Evolutionary conservation across 2,113 vertebrate species (phyloP), one percentile per base, ranked within the genome.

Genomic region (Electrona antarctica): DNA sequence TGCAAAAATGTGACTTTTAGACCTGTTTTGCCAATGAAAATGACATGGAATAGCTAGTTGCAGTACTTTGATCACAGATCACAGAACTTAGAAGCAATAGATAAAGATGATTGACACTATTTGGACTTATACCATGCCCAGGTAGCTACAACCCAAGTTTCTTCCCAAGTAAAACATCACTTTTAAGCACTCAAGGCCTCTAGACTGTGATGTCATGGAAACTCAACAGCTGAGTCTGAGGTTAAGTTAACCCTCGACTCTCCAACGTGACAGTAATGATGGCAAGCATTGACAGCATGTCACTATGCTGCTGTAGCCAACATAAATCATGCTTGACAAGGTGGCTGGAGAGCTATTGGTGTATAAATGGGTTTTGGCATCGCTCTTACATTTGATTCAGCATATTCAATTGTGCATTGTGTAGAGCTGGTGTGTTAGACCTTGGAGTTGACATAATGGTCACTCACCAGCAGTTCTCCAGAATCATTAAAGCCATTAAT

Each of bases 141-240:
- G 33, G 33, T 41, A 41, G 33, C 33, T 41, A 41, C 33, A 41
- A 41, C 33, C 3, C 33, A 41, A 41, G 33, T 41, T 41, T 41
- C 33, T 41, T 41, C 33, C 33, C 3, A 41, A 41, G 33, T 41
- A 1, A 41, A 41, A 41, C 33, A 41, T 41, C 33, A 41, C 33
- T 41, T 41, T 41, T 41, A 41, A 41, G 33, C 1, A 41, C 33
- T 41, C 33, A 41, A 41, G 6, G 12, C 63, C 46, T 55, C 8
- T 48, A 33, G 50, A 54, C 15, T 81, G 57, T 78, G 46, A 47
- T 68, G 77, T 78, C 86, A 68, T 87, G 88, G 88, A 90, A 88
- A 79, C 85, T 87, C 85, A 74, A 41, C 62, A 67, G 69, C 64
- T 60, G 51, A 13, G 59, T 46, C 12, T 46, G 21, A 57, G 8